Conservation (phyloP, 2,113 vertebrate species). For the Pogonocichla stellata region DNA sequence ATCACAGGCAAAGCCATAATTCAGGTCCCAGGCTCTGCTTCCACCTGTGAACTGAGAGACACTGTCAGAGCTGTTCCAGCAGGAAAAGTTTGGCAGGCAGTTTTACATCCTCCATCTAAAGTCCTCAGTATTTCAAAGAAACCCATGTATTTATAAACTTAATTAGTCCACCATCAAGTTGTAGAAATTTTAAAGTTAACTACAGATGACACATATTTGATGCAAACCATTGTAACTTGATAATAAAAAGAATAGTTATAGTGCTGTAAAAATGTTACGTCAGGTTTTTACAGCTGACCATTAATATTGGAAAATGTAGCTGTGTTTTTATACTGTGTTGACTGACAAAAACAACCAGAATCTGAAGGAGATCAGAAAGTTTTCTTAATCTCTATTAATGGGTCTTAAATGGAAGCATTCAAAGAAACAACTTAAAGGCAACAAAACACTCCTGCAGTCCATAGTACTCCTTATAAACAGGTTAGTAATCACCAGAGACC, state of each 20-base stretch:
- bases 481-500: background rate
- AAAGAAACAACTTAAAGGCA: background rate
- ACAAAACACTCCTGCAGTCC: background rate
- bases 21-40: background rate
- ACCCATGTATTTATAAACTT: constrained; percentile 38
- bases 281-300: constrained; percentile 64
- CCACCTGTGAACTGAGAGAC: background rate
- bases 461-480: background rate
- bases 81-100: background rate
- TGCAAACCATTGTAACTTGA: constrained; percentile 23
- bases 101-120: constrained; percentile 33
- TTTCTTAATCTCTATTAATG: constrained; percentile 9
- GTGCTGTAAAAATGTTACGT: constrained; percentile 66
- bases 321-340: constrained; percentile 29
- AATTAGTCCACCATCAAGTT: constrained; percentile 40
- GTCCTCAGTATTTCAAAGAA: constrained; percentile 40
- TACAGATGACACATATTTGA: constrained; percentile 60
- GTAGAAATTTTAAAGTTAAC: constrained; percentile 63
- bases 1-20: background rate
- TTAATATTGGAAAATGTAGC: constrained; percentile 67
- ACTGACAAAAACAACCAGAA: constrained; percentile 53
- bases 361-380: constrained; percentile 35
- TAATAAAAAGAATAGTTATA: constrained; percentile 68
- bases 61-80: background rate
- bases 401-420: background rate